phyloP scores from a whole-genome alignment of 2,797 vertebrate genomes.

The Sus cebifrons region DNA sequence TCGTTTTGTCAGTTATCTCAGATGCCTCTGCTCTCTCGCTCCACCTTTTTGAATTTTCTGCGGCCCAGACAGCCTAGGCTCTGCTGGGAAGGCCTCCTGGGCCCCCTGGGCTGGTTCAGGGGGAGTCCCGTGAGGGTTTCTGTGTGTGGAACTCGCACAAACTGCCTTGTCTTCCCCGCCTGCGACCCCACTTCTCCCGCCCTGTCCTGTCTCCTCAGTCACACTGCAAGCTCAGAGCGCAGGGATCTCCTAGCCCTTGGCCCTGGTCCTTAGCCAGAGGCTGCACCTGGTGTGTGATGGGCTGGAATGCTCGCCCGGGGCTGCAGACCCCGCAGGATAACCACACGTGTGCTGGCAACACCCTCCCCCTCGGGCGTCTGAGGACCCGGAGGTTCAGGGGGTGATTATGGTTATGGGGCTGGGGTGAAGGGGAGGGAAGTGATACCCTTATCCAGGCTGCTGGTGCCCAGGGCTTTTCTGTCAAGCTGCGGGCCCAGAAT shows the following conservation, averaged over 20 bases:
- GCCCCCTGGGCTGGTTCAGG: neutral
- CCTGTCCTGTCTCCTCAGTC: neutral
- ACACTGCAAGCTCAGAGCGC: fast-evolving
- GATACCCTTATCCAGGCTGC: too few species aligned
- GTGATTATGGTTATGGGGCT: neutral
- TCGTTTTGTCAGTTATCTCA: neutral
- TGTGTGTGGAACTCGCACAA: fast-evolving
- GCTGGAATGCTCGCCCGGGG: fast-evolving
- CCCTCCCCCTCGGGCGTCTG: neutral
- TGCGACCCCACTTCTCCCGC: neutral
- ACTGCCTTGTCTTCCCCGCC: neutral
- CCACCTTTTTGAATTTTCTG: neutral
- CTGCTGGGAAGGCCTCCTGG: neutral
- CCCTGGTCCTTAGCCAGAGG: fast-evolving
- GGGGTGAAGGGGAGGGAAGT: too few species aligned
- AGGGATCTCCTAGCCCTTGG: neutral
- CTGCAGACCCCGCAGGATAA: neutral
- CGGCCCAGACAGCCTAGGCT: fast-evolving
- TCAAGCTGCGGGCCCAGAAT: neutral
- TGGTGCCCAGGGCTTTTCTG: neutral
- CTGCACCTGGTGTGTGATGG: too few species aligned
- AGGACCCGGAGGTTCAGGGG: neutral
- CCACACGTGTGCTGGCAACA: neutral
- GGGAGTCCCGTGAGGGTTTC: fast-evolving
- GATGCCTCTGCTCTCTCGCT: neutral